Base-by-base conservation (phyloP, 2,888 invertebrate genomes). In the Chromoteleia sp. region DNA sequence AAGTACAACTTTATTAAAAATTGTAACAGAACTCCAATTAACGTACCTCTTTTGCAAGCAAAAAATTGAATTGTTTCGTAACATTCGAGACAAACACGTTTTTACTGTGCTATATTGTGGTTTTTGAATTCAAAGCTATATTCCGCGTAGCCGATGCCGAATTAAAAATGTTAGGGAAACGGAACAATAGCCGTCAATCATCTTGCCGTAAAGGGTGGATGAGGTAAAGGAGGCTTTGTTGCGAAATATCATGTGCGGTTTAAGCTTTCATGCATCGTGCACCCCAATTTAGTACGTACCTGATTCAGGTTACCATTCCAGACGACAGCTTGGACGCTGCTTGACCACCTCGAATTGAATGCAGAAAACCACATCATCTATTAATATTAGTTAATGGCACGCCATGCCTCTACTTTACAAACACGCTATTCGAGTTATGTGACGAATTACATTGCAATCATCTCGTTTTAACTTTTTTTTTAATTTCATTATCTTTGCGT, bases 161-260 rank as follows among this genome's bases (percentile, higher is more conserved):
- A 81, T 74, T 41, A 75, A 79, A 81, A 81, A 65, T 76, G 61
- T 67, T 59, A 39, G 75, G 73, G 70, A 73, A 76, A 61, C 29
- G 68, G 77, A 84, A 85, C 83, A 86, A 85, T 84, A 74, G 82
- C 84, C 84, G 86, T 87, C 86, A 87, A 87, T 86, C 85, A 86
- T 84, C 48, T 76, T 58, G 71, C 33, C 48, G 67, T 75, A 77
- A 81, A 81, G 79, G 79, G 79, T 80, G 81, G 81, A 76, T 65
- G 61, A 67, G 85, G 79, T 79, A 81, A 84, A 82, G 80, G 73
- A 80, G 76, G 83, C 84, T 80, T 85, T 86, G 84, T 86, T 83
- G 78, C 79, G 78, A 83, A 81, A 84, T 77, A 81, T 79, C 79
- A 74, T 83, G 79, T 80, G 81, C 73, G 76, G 81, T 79, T 78